Evolutionary conservation across 1,140 invertebrate genomes (phyloP).

Genomic region (Stegodyphus mimosarum): DNA sequence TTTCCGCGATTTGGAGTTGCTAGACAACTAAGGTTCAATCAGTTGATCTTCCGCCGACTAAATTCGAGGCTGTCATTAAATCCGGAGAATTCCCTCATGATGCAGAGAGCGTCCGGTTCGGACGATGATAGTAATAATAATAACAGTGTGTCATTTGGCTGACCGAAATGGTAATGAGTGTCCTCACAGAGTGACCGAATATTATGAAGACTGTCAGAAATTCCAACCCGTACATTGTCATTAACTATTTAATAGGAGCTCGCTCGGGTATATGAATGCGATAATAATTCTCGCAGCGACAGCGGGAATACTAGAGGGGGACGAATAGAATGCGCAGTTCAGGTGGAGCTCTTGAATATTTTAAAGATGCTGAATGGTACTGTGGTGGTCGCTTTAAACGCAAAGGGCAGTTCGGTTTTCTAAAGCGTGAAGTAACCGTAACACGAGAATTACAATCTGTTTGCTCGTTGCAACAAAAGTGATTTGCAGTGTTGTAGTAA

Average conservation of each 20-base stretch:
- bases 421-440: no score
- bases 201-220: conserved; percentile 55
- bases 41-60: no score
- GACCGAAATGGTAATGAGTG: conserved; percentile 57
- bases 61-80: no score
- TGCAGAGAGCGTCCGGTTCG: no score
- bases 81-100: no score
- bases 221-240: conserved; percentile 54
- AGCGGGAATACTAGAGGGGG: not conserved
- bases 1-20: no score
- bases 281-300: conserved; percentile 4
- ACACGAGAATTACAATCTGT: no score
- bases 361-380: not conserved
- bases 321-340: not conserved
- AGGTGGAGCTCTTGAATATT: conserved; percentile 34
- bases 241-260: conserved; percentile 55
- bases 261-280: conserved; percentile 21
- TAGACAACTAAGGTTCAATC: no score
- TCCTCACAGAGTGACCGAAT: conserved; percentile 21
- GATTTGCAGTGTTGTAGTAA: no score
- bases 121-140: no score
- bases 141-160: not conserved
- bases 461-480: no score
- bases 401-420: not conserved
- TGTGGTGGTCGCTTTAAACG: not conserved